These are phyloP conservation scores for Cyanistes caeruleus DNA, from an alignment of 2,113 vertebrate species.

Conservation along the genomic window DNA sequence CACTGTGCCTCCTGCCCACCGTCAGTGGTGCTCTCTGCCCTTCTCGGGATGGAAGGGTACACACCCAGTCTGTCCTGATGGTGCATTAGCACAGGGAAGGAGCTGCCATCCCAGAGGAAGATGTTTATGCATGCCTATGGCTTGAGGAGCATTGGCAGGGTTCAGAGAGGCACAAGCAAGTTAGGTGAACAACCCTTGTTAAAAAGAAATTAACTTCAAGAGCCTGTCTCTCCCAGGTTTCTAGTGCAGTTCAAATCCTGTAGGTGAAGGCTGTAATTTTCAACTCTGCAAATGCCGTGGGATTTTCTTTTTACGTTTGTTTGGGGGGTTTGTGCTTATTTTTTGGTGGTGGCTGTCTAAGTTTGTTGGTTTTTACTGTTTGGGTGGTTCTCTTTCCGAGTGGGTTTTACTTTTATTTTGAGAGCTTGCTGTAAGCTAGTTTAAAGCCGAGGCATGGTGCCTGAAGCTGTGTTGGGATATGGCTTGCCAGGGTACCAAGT, in stretches of 20 bases:
- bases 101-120: not conserved
- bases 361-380: not conserved
- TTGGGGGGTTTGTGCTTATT: not conserved
- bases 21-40: not conserved
- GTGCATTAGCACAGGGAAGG: not conserved
- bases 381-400: not conserved
- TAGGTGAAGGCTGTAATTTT: not conserved
- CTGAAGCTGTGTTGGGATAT: not conserved
- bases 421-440: not conserved
- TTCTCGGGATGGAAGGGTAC: not conserved
- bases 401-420: not conserved
- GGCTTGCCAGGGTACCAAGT: not conserved
- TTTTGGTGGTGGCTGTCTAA: not conserved
- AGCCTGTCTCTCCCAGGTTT: not conserved
- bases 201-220: not conserved
- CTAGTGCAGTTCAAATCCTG: not conserved
- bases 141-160: not conserved
- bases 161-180: not conserved
- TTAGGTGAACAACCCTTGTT: not conserved
- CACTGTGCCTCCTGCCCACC: not conserved
- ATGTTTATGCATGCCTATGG: not conserved
- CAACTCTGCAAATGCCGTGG: not conserved
- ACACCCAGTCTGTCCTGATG: not conserved
- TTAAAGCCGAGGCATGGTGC: not conserved
- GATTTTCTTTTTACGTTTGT: not conserved